Evolutionary conservation across 2,888 invertebrate genomes (phyloP), one percentile per base, ranked within the genome.

Genomic region (Liopterus haemorrhoidalis): DNA sequence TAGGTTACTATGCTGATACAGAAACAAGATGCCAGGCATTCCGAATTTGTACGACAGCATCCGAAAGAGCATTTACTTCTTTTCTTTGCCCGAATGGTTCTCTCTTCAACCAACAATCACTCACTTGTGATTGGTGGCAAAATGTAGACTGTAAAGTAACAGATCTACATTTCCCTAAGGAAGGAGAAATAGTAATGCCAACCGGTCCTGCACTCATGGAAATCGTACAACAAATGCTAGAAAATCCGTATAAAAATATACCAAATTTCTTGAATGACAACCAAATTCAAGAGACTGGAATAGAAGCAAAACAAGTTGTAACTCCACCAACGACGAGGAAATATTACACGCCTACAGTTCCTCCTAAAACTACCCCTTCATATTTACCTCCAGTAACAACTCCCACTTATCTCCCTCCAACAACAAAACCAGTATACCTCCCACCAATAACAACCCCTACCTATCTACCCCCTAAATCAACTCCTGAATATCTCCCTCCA

Each of bases 101-200:
- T 6, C 66, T 79, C 15, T 82, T 82, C 62, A 79, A 79, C 55
- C 81, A 81, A 64, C 75, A 75, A 36, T 70, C 79, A 2, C 70
- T 78, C 46, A 79, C 79, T 2, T 81, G 81, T 54, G 79, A 79
- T 56, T 81, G 81, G 81, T 81, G 81, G 81, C 77, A 73, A 68
- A 77, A 78, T 54, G 80, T 81, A 0, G 71, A 78, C 51, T 81
- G 81, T 54, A 65, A 70, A 22, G 60, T 69, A 19, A 70, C 75
- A 2, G 64, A 66, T 45, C 64, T 68, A 45, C 68, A 70, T 49
- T 70, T 67, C 48, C 62, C 59, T 18, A 68, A 69, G 47, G 72
- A 71, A 30, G 57, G 59, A 2, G 67, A 72, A 27, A 70, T 70
- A 49, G 63, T 63, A 15, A 58, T 57, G 31, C 59, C 57, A 18